Evolutionary conservation across 2,113 vertebrate genomes (phyloP).

Genomic region (Lagopus leucura): DNA sequence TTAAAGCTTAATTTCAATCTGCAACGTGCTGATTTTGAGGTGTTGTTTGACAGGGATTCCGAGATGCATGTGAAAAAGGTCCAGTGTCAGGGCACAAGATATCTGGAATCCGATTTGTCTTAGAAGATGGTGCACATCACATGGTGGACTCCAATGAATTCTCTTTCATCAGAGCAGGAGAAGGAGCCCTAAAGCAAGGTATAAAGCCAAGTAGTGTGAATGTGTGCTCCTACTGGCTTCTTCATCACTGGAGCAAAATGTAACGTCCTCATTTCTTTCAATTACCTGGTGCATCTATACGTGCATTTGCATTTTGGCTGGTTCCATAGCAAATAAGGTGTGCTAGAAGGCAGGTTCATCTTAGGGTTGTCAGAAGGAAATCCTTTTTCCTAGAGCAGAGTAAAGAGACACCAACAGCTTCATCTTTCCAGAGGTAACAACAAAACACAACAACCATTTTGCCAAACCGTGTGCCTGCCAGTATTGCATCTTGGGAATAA

Average conservation of each 20-base stretch:
- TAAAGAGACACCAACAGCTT: background rate
- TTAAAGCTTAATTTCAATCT: background rate
- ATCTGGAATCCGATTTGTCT: conserved; percentile 88
- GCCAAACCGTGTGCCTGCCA: background rate
- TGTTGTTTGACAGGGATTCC: conserved; percentile 84
- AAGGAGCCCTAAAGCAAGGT: conserved; percentile 96
- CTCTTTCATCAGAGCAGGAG: conserved; percentile 93
- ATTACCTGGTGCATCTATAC: background rate
- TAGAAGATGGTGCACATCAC: conserved; percentile 92
- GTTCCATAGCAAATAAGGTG: background rate
- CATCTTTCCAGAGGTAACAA: background rate
- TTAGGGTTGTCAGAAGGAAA: background rate
- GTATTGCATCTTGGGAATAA: rapidly evolving
- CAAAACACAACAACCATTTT: background rate
- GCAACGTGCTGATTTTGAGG: background rate
- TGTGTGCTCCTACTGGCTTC: rapidly evolving
- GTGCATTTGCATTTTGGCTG: rapidly evolving
- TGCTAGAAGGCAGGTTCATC: background rate
- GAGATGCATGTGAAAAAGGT: conserved; percentile 90
- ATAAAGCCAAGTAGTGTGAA: rapidly evolving
- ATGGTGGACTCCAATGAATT: conserved; percentile 97
- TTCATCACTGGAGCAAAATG: background rate
- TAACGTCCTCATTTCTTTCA: rapidly evolving
- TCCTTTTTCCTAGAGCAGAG: background rate
- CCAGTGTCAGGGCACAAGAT: conserved; percentile 88